Percentiles rank a stretch among this genome's conserved stretches.
These are phyloP conservation scores for Sebastes alutus DNA, from an alignment of 2,797 vertebrate species.

Conservation along the genomic window DNA sequence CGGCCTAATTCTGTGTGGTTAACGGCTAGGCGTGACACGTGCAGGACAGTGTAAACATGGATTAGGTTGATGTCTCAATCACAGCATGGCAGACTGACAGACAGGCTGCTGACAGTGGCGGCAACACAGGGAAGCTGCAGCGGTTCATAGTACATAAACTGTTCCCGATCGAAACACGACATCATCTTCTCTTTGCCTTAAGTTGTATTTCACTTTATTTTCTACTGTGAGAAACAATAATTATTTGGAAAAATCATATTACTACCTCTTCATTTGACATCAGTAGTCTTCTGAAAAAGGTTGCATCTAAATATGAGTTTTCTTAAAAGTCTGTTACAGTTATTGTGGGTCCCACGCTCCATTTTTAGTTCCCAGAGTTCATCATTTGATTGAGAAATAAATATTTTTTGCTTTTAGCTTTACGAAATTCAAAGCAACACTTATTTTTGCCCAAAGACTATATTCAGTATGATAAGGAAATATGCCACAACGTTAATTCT, in stretches of 20 bases:
- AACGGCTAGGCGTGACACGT: constrained; percentile 75
- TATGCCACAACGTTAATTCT: no score
- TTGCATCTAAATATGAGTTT: neutral
- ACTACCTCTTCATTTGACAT: neutral
- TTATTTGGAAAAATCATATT: neutral
- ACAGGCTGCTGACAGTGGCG: constrained; percentile 62
- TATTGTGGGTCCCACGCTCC: neutral
- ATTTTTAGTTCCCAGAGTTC: neutral
- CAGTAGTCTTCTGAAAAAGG: neutral
- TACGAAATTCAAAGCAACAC: neutral
- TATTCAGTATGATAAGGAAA: no score
- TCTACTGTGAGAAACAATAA: neutral
- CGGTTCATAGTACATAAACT: neutral
- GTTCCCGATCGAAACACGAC: neutral
- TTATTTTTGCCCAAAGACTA: neutral
- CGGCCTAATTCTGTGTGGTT: constrained; percentile 85
- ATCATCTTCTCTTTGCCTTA: neutral
- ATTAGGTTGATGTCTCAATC: constrained; percentile 88
- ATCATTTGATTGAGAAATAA: neutral
- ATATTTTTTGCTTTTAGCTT: neutral
- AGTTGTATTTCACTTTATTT: neutral
- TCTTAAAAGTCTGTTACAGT: neutral
- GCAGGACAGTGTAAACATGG: constrained; percentile 85
- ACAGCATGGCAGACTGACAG: constrained; percentile 78
- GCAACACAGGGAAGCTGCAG: constrained; percentile 15